A percentile compares a stretch with the other conserved stretches of the same genome.
Evolutionary conservation across 1,140 invertebrate genomes (phyloP).

Genomic region (Leptestheria dahalacensis): DNA sequence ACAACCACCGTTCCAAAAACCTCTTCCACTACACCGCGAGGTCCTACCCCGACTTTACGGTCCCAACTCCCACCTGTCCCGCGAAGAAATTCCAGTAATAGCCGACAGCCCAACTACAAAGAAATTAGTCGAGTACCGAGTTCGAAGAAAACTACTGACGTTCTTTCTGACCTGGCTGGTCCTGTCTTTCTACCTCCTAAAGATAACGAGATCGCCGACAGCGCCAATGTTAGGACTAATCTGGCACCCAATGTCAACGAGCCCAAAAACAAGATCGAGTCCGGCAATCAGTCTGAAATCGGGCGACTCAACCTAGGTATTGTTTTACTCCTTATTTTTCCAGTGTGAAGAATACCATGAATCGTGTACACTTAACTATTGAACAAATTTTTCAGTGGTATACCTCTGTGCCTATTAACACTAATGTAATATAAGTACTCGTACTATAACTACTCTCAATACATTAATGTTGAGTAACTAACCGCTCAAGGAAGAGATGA

Average conservation of each 20-base stretch:
- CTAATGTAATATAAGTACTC: too few relatives aligned
- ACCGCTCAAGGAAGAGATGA: too few relatives aligned
- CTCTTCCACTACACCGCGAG: conserved; percentile 9
- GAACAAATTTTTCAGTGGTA: too few relatives aligned
- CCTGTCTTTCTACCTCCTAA: conserved; percentile 14
- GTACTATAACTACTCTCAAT: too few relatives aligned
- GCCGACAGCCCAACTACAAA: conserved; percentile 8
- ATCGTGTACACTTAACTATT: too few relatives aligned
- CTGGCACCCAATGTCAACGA: conserved; percentile 38
- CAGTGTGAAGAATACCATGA: neutral
- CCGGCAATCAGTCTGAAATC: conserved; percentile 42
- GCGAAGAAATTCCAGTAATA: neutral
- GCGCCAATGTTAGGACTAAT: conserved; percentile 34
- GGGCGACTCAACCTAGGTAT: conserved; percentile 57
- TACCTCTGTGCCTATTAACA: too few relatives aligned
- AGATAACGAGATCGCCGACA: conserved; percentile 40
- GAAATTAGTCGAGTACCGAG: conserved; percentile 22
- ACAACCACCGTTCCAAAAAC: neutral
- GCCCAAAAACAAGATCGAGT: conserved; percentile 28
- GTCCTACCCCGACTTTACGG: neutral
- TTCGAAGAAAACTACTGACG: conserved; percentile 18
- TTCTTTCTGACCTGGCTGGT: conserved; percentile 7
- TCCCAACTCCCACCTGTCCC: conserved; percentile 7
- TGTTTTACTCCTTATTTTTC: neutral
- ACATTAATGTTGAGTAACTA: too few relatives aligned